Evolutionary conservation across 2,113 vertebrate genomes (phyloP).

Genomic region (Ciconia stormi): DNA sequence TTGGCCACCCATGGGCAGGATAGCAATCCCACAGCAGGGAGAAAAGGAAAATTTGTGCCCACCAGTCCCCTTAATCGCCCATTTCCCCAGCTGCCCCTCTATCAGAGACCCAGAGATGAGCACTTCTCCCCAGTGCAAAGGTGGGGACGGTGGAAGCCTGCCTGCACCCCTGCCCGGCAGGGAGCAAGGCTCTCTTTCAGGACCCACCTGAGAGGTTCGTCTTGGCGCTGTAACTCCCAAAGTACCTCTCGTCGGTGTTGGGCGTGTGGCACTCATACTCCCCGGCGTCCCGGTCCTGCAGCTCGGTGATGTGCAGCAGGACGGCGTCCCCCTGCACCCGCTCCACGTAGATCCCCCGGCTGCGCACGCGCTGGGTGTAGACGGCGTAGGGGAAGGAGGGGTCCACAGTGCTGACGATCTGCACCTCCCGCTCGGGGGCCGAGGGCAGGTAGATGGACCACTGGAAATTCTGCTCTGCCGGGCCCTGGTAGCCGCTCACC

Average conservation of each 20-base stretch:
- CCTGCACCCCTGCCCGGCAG: background rate
- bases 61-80: background rate
- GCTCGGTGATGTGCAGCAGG: constrained; percentile 87
- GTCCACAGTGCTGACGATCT: constrained; percentile 91
- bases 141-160: fast-evolving
- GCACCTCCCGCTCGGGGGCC: constrained; percentile 85
- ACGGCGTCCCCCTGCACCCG: constrained; percentile 80
- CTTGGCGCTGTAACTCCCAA: constrained; percentile 79
- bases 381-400: constrained; percentile 88
- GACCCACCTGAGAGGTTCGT: constrained; percentile 77
- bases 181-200: no score
- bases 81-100: background rate
- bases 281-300: constrained; percentile 84
- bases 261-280: constrained; percentile 82
- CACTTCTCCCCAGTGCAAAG: background rate
- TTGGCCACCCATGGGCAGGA: background rate
- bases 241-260: constrained; percentile 49
- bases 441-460: constrained; percentile 92
- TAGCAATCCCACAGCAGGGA: background rate
- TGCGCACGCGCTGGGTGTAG: constrained; percentile 84
- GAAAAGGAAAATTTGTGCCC: background rate
- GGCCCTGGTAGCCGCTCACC: constrained; percentile 73
- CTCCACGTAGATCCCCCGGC: constrained; percentile 89
- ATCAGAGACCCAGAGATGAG: background rate
- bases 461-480: constrained; percentile 78